Base-by-base conservation (phyloP, 2,797 vertebrate genomes). In the Microhierax caerulescens region DNA sequence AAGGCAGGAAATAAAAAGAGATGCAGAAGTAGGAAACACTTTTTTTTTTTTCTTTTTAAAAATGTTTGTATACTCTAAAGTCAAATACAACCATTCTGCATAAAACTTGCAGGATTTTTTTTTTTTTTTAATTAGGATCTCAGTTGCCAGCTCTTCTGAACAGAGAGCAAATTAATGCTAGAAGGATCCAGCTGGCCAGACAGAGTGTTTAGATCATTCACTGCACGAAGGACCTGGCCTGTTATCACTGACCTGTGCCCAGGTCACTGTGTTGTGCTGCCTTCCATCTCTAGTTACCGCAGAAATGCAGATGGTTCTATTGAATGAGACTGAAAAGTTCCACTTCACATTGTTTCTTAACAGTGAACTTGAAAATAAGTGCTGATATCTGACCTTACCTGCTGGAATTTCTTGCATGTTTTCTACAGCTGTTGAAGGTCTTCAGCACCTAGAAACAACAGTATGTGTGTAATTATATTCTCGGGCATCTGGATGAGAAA, bases 401-500 rank as follows among this genome's bases (percentile, higher is more conserved):
- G 90, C 77, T 90, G 80, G 78, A 95, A 97, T 34, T 80, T 94
- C 79, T 77, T 96, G 30, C 75, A 88, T 4, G 36, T 94, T 95
- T 97, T 87, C 91, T 88, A 95, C 69, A 96, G 67, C 36, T 97
- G 80, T 63, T 69, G 68, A 90, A 95, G 85, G 43, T 95, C 92
- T 65, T 91, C 47, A 73, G 47, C 59, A 90, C 91, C 79, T 88
- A 96, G 90, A 84, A 97, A 95, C 7, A 56, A 94, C 41, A 95
- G 34, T 56, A 93, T 88, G 39, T 48, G 37, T 73, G 88, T 84
- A 79, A 75, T 69, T 80, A 86, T 22, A 22, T 83, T 79, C 60
- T 96, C 59, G 41, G 96, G 88, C 69, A 82, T 85, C 79, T 7
- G 14, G 92, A 95, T 15, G 14, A 97, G 81, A 43, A 96, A 97